Evolutionary conservation across 1,140 invertebrate species (phyloP).

Genomic region (Ruditapes philippinarum): DNA sequence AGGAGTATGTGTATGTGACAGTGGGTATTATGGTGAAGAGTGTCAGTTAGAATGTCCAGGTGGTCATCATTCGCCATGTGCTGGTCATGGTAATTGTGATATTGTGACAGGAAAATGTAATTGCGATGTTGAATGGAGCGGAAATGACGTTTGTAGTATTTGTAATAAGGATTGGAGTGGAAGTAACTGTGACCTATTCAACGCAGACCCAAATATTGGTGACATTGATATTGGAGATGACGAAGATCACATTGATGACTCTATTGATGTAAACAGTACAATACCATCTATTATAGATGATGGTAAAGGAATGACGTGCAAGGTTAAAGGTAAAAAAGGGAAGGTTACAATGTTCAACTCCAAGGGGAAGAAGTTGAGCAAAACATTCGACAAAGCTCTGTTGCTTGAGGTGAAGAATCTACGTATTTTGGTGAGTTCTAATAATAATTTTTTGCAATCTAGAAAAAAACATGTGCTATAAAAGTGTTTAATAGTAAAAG

Average conservation of each 20-base stretch:
- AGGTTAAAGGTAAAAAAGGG: slow-evolving; percentile 26
- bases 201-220: slow-evolving; percentile 18
- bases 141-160: slow-evolving; percentile 38
- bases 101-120: slow-evolving; percentile 46
- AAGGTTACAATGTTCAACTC: slow-evolving; percentile 46
- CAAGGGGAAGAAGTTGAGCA: background rate
- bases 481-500: no score
- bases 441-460: no score
- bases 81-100: slow-evolving; percentile 55
- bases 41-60: slow-evolving; percentile 59
- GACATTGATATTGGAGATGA: slow-evolving; percentile 15
- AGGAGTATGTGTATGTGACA: slow-evolving; percentile 26
- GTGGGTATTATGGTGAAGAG: slow-evolving; percentile 46
- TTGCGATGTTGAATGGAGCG: slow-evolving; percentile 53
- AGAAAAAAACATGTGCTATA: no score
- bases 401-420: slow-evolving; percentile 47
- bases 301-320: background rate
- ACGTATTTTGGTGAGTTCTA: slow-evolving; percentile 56
- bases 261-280: background rate
- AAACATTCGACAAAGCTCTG: slow-evolving; percentile 17
- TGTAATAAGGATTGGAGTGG: slow-evolving; percentile 43
- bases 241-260: background rate
- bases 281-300: background rate
- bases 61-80: slow-evolving; percentile 45
- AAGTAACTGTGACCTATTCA: slow-evolving; percentile 26